Base-by-base conservation (phyloP, 1,140 invertebrate genomes). In the Babylonia areolata region DNA sequence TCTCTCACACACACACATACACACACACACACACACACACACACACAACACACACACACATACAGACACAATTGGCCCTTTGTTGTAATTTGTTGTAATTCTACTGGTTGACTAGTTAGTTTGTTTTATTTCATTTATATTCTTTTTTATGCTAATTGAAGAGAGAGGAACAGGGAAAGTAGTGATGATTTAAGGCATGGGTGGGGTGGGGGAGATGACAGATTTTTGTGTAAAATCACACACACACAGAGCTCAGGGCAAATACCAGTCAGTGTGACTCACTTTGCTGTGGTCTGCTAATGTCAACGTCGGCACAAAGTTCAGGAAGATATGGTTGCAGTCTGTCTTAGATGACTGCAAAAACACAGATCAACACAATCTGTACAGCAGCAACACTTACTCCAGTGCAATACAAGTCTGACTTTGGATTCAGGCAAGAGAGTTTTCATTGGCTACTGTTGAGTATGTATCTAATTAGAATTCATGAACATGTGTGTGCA, bases 271-370 rank as follows among this genome's bases (percentile, higher is more conserved):
- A 46, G 3, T 12, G 1, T 20, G 12, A 39, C 40, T 94, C 93
- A 97, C 96, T 95, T 98, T 98, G 3, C 96, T 96, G 1, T 98
- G 98, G 95, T 99, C 98, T 46, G 90, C 85, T 97, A 99, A 98
- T 39, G 99, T 99, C 69, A 99, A 97, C 2, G 98, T 99, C 6
- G 99, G 98, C 12, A 99, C 98, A 95, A 99, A 99, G 94, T 99
- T 99, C 31, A 99, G 95, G 95, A 99, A 99, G 37, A 99, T 99
- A 92, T 99, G 99, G 95, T 99, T 99, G 93, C 99, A 99, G 93
- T 99, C 99, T 0, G 98, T 99, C 88, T 97, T 95, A 90, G 97
- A 97, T 0, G 97, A 94, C 93, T 95, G 88, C 17, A 75, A 91
- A 91, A 1, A 73, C 81, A 86, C n/a, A 86, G 78, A 31, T 23